Evolutionary conservation across 2,113 vertebrate genomes (phyloP).

Genomic region (Spermophilus dauricus): DNA sequence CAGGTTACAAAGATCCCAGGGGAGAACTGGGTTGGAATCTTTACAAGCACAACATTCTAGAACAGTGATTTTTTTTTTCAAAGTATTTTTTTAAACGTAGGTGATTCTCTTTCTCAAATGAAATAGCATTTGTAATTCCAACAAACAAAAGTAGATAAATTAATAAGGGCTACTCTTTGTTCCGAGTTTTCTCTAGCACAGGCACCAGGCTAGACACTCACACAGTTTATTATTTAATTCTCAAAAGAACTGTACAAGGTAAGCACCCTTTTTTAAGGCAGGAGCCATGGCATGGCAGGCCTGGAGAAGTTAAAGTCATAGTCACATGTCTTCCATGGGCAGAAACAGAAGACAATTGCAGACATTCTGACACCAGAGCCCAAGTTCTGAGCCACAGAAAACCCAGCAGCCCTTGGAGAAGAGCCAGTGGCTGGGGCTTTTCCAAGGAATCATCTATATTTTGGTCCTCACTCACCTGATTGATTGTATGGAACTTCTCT

Average conservation of each 20-base stretch:
- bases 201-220: not conserved
- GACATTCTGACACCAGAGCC: not conserved
- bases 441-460: not conserved
- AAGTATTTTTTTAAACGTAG: not conserved
- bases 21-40: not conserved
- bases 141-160: slow-evolving; percentile 12
- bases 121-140: slow-evolving; percentile 25
- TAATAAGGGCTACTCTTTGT: not conserved
- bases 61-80: not conserved
- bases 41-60: slow-evolving; percentile 23
- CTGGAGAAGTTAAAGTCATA: not conserved
- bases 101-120: slow-evolving; percentile 34
- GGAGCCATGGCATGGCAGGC: not conserved
- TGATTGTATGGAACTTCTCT: not conserved
- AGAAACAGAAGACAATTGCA: not conserved
- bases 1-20: slow-evolving; percentile 39
- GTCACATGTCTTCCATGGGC: not conserved
- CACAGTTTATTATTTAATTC: not conserved
- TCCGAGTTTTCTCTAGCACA: not conserved
- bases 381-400: not conserved
- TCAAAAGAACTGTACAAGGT: not conserved
- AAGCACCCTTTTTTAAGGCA: not conserved
- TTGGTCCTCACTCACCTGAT: not conserved
- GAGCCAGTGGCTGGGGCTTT: rapidly evolving
- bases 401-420: not conserved